Evolutionary conservation across 1,140 invertebrate genomes (phyloP), one percentile per base, ranked within the genome.

Genomic region (Cardiocondyla obscurior): DNA sequence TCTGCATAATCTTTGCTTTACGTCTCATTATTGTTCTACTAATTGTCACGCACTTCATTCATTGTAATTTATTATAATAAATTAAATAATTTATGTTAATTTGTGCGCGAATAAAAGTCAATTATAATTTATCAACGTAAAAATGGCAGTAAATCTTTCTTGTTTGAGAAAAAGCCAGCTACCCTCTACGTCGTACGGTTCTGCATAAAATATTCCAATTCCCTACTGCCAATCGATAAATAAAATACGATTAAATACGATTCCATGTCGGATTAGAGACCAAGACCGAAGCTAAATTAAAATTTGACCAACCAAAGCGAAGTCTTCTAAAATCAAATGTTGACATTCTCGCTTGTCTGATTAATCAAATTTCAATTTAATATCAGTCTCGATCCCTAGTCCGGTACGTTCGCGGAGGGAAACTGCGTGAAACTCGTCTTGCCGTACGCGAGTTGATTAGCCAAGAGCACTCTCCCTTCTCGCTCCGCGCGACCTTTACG

Each of bases 41-140:
- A 46, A n/a, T 7, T 22, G 10, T 65, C 44, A 6, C 16, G 19
- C 14, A 2, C 8, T 16, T 74, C 25, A 10, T 58, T 42, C 7
- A 39, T 39, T 62, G 12, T 7, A 22, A 44, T 46, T 22, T 3
- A 30, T 69, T 67, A 53, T 55, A 55, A 69, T 69, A 53, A 53
- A n/a, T n/a, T 16, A 51, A 51, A 53, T 36, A 30, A 36, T 42
- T 79, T 69, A 79, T 64, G 60, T 10, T 77, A 55, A 53, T 69
- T 42, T 10, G 28, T 8, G 12, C n/a, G 62, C 46, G 16, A n/a
- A 69, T 69, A 79, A 79, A 69, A 79, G 16, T 53, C 30, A 36
- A 14, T 30, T 33, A 39, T 53, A 28, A 77, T 77, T 77, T 39
- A 67, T 10, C 10, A 19, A 53, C 33, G 25, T 67, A 53, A 65